Evolutionary conservation across 2,113 vertebrate genomes (phyloP).

Genomic region (Geococcyx californianus): DNA sequence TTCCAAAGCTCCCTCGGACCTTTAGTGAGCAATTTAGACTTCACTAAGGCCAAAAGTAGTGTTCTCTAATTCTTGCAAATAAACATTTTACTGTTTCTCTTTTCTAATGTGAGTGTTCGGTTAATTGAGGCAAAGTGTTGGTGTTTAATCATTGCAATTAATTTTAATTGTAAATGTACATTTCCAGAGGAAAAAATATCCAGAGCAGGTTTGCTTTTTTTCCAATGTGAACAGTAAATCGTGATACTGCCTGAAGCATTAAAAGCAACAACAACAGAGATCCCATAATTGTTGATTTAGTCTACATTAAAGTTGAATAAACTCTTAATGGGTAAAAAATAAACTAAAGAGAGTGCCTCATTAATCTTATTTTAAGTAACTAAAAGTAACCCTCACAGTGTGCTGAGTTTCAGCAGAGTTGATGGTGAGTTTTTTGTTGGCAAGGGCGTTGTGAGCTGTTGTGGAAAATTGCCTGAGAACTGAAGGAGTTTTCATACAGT

Average conservation of each 20-base stretch:
- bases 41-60: slow-evolving; percentile 15
- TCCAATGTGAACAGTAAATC: slow-evolving; percentile 15
- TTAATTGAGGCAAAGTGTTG: slow-evolving; percentile 16
- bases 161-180: slow-evolving; percentile 50
- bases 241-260: background rate
- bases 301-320: slow-evolving; percentile 28
- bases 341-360: background rate
- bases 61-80: slow-evolving; percentile 46
- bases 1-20: slow-evolving; percentile 36
- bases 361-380: slow-evolving; percentile 28
- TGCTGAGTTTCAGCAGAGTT: background rate
- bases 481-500: background rate
- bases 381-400: background rate
- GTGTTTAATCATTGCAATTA: slow-evolving; percentile 60
- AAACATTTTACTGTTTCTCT: slow-evolving; percentile 52
- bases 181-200: slow-evolving; percentile 15
- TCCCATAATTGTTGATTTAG: slow-evolving; percentile 24
- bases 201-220: background rate
- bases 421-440: background rate
- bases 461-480: background rate
- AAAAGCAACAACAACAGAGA: slow-evolving; percentile 25
- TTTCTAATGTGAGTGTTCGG: background rate
- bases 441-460: background rate
- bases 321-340: slow-evolving; percentile 39
- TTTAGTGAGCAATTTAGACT: slow-evolving; percentile 29